Base-by-base conservation (phyloP, 2,888 invertebrate genomes). In the Alsophila aescularia region DNA sequence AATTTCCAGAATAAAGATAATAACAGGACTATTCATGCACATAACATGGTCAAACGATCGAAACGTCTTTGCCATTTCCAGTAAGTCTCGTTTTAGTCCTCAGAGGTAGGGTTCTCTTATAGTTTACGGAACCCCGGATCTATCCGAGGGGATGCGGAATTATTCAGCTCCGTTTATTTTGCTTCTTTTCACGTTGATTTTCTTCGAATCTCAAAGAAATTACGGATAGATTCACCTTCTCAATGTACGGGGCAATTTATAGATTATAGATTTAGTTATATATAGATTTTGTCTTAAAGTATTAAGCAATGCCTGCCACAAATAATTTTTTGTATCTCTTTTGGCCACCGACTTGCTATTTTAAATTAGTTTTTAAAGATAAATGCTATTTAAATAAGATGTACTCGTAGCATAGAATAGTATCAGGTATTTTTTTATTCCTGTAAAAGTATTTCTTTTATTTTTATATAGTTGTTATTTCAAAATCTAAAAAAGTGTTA, bases 151-250 rank as follows among this genome's bases (percentile, higher is more conserved):
- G 81, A 69, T 76, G 70, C 75, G 70, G 78, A 83, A 84, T 83
- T 82, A 83, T 83, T 81, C 77, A 73, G 72, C 78, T 74, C 76
- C 69, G 73, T 80, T 83, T 83, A 75, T 75, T 83, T 81, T 72
- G 68, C 71, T 72, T 69, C 69, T 71, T 73, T 73, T 70, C 50
- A 44, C 57, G 53, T 51, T 58, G 58, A 57, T 64, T 64, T 64
- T 59, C 60, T 65, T 63, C 52, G 52, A 50, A 41, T 42, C 43
- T 44, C 47, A 29, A 52, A 50, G 52, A 60, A 62, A 62, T 58
- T 60, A 58, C 52, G 36, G 39, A 58, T 54, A 42, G 35, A 53
- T 60, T 52, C 51, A 52, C 61, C 51, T 51, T 42, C 50, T 35
- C 54, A 49, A 59, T 59, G 57, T 58, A 37, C 27, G 41, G 32